Evolutionary conservation across 2,888 invertebrate species (phyloP).

Genomic region (Stenichneumon culpator): DNA sequence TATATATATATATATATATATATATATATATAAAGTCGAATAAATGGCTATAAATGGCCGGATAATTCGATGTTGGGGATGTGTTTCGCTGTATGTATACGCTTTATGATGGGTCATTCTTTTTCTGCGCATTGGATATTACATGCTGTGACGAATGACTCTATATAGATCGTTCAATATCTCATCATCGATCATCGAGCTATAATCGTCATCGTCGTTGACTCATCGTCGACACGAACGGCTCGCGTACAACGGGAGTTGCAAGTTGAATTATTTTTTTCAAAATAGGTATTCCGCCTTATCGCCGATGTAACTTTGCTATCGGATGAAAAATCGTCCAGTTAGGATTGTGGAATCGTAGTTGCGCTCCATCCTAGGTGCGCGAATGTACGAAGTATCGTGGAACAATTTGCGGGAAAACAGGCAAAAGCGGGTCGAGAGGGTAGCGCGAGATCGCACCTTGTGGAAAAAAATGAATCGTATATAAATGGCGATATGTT

Average conservation of each 20-base stretch:
- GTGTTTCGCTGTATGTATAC: background rate
- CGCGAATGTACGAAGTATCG: background rate
- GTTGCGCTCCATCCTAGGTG: background rate
- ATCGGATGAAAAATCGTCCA: background rate
- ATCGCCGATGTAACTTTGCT: background rate
- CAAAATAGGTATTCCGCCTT: background rate
- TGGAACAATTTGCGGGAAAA: background rate
- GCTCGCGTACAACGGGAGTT: constrained; percentile 11
- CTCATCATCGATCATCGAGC: constrained; percentile 53
- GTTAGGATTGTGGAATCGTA: background rate
- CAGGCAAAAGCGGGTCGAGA: background rate
- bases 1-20: too few species aligned
- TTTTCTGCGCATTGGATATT: constrained; percentile 28
- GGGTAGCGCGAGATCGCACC: background rate
- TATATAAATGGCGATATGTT: constrained; percentile 74
- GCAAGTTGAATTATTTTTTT: background rate
- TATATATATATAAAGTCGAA: background rate
- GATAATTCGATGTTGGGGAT: background rate
- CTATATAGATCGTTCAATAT: constrained; percentile 37
- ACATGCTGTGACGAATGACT: constrained; percentile 32
- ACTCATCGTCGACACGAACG: constrained; percentile 43
- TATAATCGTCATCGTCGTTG: constrained; percentile 39
- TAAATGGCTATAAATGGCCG: background rate
- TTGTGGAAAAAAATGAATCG: constrained; percentile 10
- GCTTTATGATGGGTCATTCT: background rate